Base-by-base conservation (phyloP, 2,888 invertebrate genomes). In the Leptinotarsa juncta region DNA sequence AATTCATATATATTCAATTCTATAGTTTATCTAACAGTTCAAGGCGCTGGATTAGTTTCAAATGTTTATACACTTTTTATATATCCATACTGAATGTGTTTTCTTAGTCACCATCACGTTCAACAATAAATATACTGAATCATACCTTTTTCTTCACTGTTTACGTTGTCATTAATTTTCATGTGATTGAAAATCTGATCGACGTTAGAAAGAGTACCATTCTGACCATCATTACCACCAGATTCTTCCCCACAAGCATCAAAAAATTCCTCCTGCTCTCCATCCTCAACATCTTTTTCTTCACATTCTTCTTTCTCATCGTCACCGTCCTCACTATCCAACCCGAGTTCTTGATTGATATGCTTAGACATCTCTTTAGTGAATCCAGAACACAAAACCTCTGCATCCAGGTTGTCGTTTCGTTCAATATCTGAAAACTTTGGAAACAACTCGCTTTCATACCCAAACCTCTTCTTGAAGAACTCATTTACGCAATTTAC, bases 401-500 rank as follows among this genome's bases (percentile, higher is more conserved):
- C 97, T 3, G 94, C 91, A 88, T 99, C 99, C 71, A 99, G 88
- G 80, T 91, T 91, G 86, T 95, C 95, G 80, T 94, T 94, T 20
- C 96, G 90, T 84, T 94, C 93, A 71, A 91, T 88, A 85, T 96
- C 96, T 48, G 89, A 87, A 86, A 96, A 96, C 81, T 90, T 91
- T 2, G 97, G 97, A 87, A 91, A 93, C 50, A 93, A 88, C 80
- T 93, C 94, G 87, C 97, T 96, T 88, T 97, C 98, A 88, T 94
- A 99, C 0, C 60, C 71, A 23, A 78, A 82, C 68, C 97, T 92
- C 84, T 93, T 93, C 83, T 93, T 94, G 89, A 99, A 99, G 89
- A 97, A 97, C 79, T 95, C 95, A 69, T 94, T 91, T 4, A 99
- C 91, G 86, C 99, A 98, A 70, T 92, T 93, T 0, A 99, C 98